phyloP scores from a whole-genome alignment of 2,113 vertebrate genomes.

The Delphinus delphis region DNA sequence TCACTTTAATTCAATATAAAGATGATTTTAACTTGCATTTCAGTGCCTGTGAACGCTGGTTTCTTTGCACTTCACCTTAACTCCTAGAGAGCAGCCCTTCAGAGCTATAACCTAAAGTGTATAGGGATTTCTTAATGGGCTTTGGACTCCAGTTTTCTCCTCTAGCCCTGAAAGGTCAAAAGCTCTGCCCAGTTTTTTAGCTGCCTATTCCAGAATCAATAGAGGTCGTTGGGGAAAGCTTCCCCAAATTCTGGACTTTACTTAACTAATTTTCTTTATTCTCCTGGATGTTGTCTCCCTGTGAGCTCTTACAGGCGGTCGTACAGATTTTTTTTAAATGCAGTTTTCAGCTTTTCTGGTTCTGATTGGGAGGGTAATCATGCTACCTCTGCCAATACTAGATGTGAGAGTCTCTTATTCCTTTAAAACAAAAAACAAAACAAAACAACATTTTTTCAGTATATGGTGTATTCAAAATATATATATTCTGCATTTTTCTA shows the following conservation, averaged over 20 bases:
- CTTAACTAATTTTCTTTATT: background rate
- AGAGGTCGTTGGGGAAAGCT: background rate
- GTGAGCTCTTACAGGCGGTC: background rate
- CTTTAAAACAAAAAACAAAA: background rate
- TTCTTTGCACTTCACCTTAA: background rate
- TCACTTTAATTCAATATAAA: constrained; percentile 9
- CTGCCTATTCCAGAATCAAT: background rate
- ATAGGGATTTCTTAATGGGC: background rate
- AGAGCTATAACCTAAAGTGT: background rate
- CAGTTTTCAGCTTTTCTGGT: background rate
- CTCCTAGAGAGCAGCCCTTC: background rate
- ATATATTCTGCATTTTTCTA: background rate
- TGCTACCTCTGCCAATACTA: background rate
- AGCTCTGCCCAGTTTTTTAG: background rate
- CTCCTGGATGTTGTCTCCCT: background rate
- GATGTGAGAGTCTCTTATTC: background rate
- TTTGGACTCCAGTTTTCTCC: background rate
- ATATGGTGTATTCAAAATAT: background rate
- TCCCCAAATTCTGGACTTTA: background rate
- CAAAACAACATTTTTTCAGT: background rate
- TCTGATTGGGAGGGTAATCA: background rate
- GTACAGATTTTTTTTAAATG: constrained; percentile 1
- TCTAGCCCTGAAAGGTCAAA: background rate
- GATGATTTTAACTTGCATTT: constrained; percentile 32
- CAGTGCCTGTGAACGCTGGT: background rate